Evolutionary conservation across 2,113 vertebrate genomes (phyloP).

Genomic region (Carassius gibelio): DNA sequence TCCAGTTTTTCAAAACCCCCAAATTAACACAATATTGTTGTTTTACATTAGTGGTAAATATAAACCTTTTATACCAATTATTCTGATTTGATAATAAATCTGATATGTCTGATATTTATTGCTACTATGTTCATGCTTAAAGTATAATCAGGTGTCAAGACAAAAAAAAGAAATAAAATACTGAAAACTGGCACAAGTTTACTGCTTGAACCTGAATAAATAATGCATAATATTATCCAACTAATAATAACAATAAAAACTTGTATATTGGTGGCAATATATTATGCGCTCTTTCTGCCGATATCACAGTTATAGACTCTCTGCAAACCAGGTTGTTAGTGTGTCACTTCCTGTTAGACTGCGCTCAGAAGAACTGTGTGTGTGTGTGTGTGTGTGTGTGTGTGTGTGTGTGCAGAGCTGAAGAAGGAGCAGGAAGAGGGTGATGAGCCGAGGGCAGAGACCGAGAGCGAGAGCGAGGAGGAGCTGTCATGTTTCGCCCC

Average conservation of each 20-base stretch:
- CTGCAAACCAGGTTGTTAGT: background rate
- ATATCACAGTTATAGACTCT: background rate
- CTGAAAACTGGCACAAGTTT: background rate
- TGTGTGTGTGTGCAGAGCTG: slow-evolving; percentile 67
- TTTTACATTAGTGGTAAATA: background rate
- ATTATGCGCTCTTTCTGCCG: background rate
- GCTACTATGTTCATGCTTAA: background rate
- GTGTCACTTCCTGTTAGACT: slow-evolving; percentile 11
- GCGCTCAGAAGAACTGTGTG: background rate
- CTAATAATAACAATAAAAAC: background rate
- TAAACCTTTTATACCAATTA: no score
- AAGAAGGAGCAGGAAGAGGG: slow-evolving; percentile 85
- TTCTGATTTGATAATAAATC: no score
- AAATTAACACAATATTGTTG: background rate
- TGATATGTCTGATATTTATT: background rate
- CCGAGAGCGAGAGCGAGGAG: slow-evolving; percentile 95
- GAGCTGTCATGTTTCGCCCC: slow-evolving; percentile 93
- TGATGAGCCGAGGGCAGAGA: slow-evolving; percentile 89
- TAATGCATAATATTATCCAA: background rate
- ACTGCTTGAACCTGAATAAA: background rate
- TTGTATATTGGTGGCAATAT: background rate
- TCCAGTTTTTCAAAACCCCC: background rate
- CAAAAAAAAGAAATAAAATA: background rate
- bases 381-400: slow-evolving; percentile 26
- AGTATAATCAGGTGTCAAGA: background rate